Base-by-base conservation (phyloP, 2,888 invertebrate genomes). In the Archips crataeganus region DNA sequence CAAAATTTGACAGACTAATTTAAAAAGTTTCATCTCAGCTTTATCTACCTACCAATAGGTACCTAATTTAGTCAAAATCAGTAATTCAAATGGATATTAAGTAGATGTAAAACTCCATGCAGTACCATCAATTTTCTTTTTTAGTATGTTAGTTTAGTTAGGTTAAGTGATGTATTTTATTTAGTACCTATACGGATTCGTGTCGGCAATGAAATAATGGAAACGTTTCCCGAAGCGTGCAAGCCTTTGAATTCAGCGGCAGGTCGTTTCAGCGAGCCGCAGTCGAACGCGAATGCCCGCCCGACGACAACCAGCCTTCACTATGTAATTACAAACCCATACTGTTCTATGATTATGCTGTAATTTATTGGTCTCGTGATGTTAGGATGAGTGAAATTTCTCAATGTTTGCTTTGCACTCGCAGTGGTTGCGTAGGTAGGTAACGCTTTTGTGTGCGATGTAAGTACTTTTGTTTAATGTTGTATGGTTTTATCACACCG, bases 321-420 rank as follows among this genome's bases (percentile, higher is more conserved):
- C 45, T 3, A 54, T 71, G 63, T 70, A 64, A 68, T 57, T 47
- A 54, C 61, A 36, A n/a, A 64, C 61, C 32, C 63, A 57, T 36
- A 51, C 49, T 23, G 49, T 68, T 45, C 57, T 57, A n/a, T 23
- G 15, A 66, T 71, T 15, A 59, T 13, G 32, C 59, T 59, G 34
- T 57, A 39, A 45, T 49, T 36, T 57, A 45, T 57, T 76, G 73
- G 80, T 79, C 81, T 80, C 80, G 83, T 85, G 84, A 85, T 84
- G 84, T 84, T 85, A 79, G 82, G 80, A 82, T 84, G 84, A 89
- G 89, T 89, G 87, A 87, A 87, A 89, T 81, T 82, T 85, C 81
- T 86, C 87, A 88, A 94, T 94, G 94, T 93, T 93, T 89, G 84
- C 89, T 85, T 86, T 90, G 81, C 89, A 88, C 83, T 90, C 92